Evolutionary conservation across 2,797 vertebrate genomes (phyloP).

Genomic region (Enteromius thamalakanensis): DNA sequence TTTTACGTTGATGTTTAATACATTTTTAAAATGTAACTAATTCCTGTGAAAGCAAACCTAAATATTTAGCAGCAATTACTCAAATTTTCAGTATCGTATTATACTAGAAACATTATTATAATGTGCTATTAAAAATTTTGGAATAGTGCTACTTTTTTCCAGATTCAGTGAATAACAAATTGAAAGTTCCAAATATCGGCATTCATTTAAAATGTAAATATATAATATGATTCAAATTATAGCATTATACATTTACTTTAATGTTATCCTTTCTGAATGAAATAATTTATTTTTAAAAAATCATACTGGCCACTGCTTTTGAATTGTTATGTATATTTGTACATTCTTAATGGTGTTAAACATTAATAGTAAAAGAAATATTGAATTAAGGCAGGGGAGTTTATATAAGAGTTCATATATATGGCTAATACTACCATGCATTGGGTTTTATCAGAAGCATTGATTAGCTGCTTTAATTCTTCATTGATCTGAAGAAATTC

Average conservation of each 20-base stretch:
- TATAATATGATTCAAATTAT: not conserved
- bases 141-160: not conserved
- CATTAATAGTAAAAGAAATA: not conserved
- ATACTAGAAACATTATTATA: too few species aligned
- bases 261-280: not conserved
- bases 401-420: slow-evolving; percentile 68
- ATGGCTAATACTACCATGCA: slow-evolving; percentile 69
- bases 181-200: not conserved
- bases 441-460: slow-evolving; percentile 61
- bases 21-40: not conserved
- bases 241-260: not conserved
- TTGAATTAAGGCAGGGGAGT: not conserved
- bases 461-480: slow-evolving; percentile 73
- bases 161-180: not conserved
- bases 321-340: not conserved
- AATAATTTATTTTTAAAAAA: not conserved
- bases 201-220: not conserved
- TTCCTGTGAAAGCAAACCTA: not conserved
- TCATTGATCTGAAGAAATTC: slow-evolving; percentile 73
- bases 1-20: not conserved
- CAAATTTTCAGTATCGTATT: not conserved
- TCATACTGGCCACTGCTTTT: not conserved
- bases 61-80: not conserved
- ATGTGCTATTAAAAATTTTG: not conserved
- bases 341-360: not conserved